Percentiles rank a stretch among this genome's conserved stretches.
These are phyloP conservation scores for Nemopilema nomurai DNA, from an alignment of 30 jellyfish, hydroid and myxozoan genomes.

Conservation along the genomic window DNA sequence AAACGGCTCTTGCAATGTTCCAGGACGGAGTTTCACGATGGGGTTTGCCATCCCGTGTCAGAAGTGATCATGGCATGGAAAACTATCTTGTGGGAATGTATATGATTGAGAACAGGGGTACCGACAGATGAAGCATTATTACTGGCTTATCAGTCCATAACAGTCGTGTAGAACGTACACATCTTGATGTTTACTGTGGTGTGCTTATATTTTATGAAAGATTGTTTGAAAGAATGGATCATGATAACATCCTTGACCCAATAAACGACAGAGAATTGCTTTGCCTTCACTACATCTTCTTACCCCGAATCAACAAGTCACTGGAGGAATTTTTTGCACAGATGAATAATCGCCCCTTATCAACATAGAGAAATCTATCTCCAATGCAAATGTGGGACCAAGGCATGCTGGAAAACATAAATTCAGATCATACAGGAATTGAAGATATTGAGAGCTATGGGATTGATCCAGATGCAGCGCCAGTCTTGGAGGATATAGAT, in stretches of 20 bases:
- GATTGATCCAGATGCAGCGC: constrained; percentile 34
- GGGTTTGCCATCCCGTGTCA: constrained; percentile 17
- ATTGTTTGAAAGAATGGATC: constrained; percentile 22
- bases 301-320: constrained; percentile 27
- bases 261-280: constrained; percentile 37
- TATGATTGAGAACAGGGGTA: constrained; percentile 30
- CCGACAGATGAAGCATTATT: constrained; percentile 24
- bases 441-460: constrained; percentile 26
- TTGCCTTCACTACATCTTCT: constrained; percentile 31
- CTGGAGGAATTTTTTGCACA: constrained; percentile 13
- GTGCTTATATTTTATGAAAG: constrained; percentile 7
- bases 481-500: constrained; percentile 21
- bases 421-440: constrained; percentile 22
- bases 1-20: constrained; percentile 20
- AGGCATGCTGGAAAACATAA: constrained; percentile 7
- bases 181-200: constrained; percentile 14
- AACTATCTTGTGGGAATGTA: constrained; percentile 21
- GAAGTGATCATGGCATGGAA: constrained; percentile 44
- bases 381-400: constrained; percentile 47
- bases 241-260: constrained; percentile 32
- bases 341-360: constrained; percentile 44
- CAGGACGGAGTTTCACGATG: constrained; percentile 4
- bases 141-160: constrained; percentile 62
- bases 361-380: constrained; percentile 16
- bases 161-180: constrained; percentile 33